These are phyloP conservation scores for Gymnosoma rotundatum DNA, from an alignment of 2,888 invertebrate species.

Conservation along the genomic window DNA sequence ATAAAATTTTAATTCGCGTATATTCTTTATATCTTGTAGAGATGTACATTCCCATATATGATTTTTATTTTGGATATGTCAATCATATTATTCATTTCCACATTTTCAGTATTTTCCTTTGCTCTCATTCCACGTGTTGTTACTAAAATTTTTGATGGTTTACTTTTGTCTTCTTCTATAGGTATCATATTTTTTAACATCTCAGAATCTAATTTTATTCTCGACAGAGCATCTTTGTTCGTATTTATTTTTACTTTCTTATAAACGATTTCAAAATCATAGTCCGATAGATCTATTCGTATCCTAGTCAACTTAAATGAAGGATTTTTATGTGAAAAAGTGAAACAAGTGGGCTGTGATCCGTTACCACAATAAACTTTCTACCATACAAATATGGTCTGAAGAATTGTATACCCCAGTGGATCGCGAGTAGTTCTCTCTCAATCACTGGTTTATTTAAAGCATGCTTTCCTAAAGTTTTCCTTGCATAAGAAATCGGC, in stretches of 20 bases:
- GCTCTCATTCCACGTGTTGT: not conserved
- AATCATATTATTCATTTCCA: no score
- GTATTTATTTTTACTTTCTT: conserved; percentile 2
- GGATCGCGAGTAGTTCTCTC: not conserved
- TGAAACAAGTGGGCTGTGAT: conserved; percentile 17
- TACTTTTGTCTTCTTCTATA: not conserved
- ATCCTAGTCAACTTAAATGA: conserved; percentile 1
- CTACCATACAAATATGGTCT: conserved; percentile 75
- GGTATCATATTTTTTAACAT: conserved; percentile 7
- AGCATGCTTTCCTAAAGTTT: not conserved
- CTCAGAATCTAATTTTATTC: conserved; percentile 8
- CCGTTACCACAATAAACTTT: conserved; percentile 64
- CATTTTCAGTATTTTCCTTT: not conserved
- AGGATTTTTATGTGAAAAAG: conserved; percentile 56
- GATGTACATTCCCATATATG: no score
- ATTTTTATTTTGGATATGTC: no score
- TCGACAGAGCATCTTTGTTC: conserved; percentile 4
- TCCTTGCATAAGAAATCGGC: not conserved
- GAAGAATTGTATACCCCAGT: conserved; percentile 50
- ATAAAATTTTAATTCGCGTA: no score
- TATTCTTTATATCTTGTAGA: no score
- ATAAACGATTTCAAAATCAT: conserved; percentile 71
- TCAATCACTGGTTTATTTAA: not conserved
- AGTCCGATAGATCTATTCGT: conserved; percentile 67
- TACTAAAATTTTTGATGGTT: not conserved